Percentiles rank a stretch among this genome's conserved stretches.
These are phyloP conservation scores for Hiodon tergisus DNA, from an alignment of 2,113 vertebrate genomes.

Conservation along the genomic window DNA sequence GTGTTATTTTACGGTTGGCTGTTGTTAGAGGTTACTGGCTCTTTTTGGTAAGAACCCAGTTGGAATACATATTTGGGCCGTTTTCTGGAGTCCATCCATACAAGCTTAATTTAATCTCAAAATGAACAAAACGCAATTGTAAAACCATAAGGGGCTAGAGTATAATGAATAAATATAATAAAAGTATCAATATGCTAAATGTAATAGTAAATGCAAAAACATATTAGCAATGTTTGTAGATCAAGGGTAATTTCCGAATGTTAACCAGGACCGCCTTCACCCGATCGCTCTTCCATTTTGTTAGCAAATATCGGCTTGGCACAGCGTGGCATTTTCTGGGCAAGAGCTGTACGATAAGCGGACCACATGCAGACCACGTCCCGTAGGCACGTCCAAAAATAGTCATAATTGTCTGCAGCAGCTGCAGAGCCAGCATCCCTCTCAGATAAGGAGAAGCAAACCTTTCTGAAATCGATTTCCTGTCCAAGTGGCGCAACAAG, in stretches of 20 bases:
- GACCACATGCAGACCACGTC: neutral
- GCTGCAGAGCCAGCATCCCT: conserved; percentile 16
- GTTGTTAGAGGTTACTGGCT: conserved; percentile 2
- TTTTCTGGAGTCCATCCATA: conserved; percentile 23
- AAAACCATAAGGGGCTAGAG: neutral
- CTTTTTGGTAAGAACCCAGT: conserved; percentile 8
- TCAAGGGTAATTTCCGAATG: conserved; percentile 20
- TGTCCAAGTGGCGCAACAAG: conserved; percentile 29
- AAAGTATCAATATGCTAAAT: neutral
- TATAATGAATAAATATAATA: neutral
- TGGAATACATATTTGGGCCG: conserved; percentile 23
- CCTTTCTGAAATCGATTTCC: conserved; percentile 35
- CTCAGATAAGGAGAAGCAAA: conserved; percentile 29
- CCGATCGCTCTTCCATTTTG: conserved; percentile 3
- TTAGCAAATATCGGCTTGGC: conserved; percentile 10
- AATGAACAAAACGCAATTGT: conserved; percentile 20
- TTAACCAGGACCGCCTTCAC: conserved; percentile 14
- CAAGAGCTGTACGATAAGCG: neutral
- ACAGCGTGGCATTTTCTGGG: conserved; percentile 24
- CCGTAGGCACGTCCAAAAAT: neutral
- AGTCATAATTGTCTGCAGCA: conserved; percentile 24
- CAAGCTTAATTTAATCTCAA: conserved; percentile 27
- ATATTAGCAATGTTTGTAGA: neutral
- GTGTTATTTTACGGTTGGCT: conserved; percentile 14
- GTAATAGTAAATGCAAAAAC: neutral